Base-by-base conservation (phyloP, 2,113 vertebrate genomes). In the Lanius ludovicianus region DNA sequence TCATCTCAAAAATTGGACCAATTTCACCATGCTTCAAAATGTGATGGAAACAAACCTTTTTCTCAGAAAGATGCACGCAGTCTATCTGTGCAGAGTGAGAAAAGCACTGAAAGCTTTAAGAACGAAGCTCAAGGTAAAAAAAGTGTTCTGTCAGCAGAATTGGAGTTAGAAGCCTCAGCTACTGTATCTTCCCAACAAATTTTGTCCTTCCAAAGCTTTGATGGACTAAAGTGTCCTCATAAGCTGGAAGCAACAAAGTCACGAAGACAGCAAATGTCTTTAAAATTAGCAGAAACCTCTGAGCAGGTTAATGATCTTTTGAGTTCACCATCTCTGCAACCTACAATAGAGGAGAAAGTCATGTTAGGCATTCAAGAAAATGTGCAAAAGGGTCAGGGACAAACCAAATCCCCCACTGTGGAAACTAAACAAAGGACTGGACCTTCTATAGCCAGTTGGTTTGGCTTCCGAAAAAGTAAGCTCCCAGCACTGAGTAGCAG, bases 331-430 rank as follows among this genome's bases (percentile, higher is more conserved):
- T 41, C 84, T 90, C 73, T 97, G 49, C 97, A 98, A 52, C 98
- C 98, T 90, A 98, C 98, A 41, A 99, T 99, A 27, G 99, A 99
- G 96, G 99, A 99, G 95, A 99, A 99, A 96, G 99, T 99, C 97
- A 99, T 99, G 99, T 97, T 99, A 96, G 98, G 99, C 84, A 99
- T 99, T 80, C 98, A 99, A 84, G 98, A 99, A 92, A 99, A 99
- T 25, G 57, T 99, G 89, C 99, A 99, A 63, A 99, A 98, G 94
- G 98, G 98, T 92, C 99, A 99, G 94, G 98, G 97, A 28, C 98
- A 98, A 94, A 98, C 96, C 85, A 99, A 98, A 91, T 94, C 98
- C 19, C 97, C 97, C 15, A 96, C 97, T 49, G 91, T 47, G 1
- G 99, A 99, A 95, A 88, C 73, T 11, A 99, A 98, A 65, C 98